phyloP scores from a whole-genome alignment of 2,797 vertebrate species.

The Acanthornis magna region DNA sequence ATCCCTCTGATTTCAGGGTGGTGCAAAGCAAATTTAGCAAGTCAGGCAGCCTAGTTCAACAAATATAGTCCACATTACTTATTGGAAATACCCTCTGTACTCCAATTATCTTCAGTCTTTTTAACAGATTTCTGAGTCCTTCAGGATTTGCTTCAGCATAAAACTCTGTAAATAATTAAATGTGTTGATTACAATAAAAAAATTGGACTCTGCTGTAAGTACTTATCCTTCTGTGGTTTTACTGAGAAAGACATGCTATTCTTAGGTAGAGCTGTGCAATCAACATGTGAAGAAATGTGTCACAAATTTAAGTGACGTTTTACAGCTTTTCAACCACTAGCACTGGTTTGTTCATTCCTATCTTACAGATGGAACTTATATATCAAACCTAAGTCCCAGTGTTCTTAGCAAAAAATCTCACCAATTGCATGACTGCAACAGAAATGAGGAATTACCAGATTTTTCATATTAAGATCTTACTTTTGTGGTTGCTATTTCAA shows the following conservation, averaged over 20 bases:
- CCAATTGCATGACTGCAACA: neutral
- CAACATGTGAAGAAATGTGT: neutral
- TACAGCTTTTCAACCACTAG: neutral
- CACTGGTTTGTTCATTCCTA: neutral
- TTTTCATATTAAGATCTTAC: neutral
- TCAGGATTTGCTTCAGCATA: neutral
- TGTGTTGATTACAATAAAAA: neutral
- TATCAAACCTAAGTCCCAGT: neutral
- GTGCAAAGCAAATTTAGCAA: neutral
- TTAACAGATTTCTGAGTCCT: neutral
- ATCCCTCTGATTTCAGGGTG: neutral
- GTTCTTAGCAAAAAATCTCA: neutral
- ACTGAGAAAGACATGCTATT: slow-evolving; percentile 25
- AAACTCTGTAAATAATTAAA: slow-evolving; percentile 48
- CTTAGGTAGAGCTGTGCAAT: neutral
- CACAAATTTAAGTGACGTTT: neutral
- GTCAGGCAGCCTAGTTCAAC: neutral
- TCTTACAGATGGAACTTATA: neutral
- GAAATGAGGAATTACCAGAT: neutral
- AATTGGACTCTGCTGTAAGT: neutral
- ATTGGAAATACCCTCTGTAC: neutral
- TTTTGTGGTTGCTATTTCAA: neutral
- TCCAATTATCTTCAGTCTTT: neutral
- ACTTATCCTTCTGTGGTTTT: slow-evolving; percentile 41
- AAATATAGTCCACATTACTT: neutral